These are phyloP conservation scores for Procavia capensis DNA, from an alignment of 2,113 vertebrate genomes.

Conservation along the genomic window DNA sequence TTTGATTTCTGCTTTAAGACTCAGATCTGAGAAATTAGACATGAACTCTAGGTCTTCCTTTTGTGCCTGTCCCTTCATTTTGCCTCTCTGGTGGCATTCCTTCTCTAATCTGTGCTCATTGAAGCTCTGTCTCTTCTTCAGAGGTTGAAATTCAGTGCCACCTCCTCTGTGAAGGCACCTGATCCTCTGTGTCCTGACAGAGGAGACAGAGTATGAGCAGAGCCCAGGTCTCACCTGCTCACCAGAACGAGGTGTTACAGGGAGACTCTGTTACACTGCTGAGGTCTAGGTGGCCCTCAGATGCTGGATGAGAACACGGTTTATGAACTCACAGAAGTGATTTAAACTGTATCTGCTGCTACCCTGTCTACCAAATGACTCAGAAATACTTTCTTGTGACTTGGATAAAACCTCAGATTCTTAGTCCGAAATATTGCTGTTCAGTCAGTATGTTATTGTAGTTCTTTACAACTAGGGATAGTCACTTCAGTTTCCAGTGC, in stretches of 20 bases:
- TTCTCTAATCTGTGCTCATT: not conserved
- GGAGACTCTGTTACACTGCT: not conserved
- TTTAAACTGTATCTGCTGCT: not conserved
- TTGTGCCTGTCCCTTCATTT: fast-evolving
- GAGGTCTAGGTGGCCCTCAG: too few relatives aligned
- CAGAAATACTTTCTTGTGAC: not conserved
- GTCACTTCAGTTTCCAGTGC: not conserved
- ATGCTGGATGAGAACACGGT: not conserved
- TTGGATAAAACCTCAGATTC: not conserved
- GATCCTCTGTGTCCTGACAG: not conserved
- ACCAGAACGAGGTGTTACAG: not conserved
- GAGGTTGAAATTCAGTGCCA: not conserved
- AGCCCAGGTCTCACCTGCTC: not conserved
- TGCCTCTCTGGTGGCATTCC: too few relatives aligned
- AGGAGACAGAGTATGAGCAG: not conserved
- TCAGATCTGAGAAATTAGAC: fast-evolving
- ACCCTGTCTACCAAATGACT: not conserved
- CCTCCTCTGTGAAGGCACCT: not conserved
- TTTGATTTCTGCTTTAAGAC: not conserved
- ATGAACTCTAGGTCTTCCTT: fast-evolving
- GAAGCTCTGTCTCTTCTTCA: not conserved
- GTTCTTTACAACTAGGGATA: not conserved
- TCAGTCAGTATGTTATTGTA: not conserved
- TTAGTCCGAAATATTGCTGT: not conserved
- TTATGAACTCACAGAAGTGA: not conserved